Conservation (phyloP, 2,888 invertebrate genomes). For the Plutella xylostella region DNA sequence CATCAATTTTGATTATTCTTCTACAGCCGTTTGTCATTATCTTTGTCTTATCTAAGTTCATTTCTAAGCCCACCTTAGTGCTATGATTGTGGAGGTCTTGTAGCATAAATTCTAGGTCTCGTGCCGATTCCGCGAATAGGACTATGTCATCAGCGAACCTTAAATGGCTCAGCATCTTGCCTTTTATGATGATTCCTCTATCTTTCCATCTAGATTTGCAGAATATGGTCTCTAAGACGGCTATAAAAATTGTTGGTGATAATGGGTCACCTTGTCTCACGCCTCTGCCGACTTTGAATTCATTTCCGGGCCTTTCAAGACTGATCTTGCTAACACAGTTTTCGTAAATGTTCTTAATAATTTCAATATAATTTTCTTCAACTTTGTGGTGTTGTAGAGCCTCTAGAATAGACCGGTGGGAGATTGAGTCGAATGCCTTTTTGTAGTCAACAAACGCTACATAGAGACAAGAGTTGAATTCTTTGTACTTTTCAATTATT, state of each 20-base stretch:
- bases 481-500: neutral
- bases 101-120: neutral
- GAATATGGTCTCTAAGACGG: conserved; percentile 8
- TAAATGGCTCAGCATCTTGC: neutral
- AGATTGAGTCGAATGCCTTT: conserved; percentile 17
- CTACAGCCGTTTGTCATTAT: neutral
- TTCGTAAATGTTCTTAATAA: conserved; percentile 12
- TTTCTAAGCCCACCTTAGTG: neutral
- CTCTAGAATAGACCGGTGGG: conserved; percentile 15
- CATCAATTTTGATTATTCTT: neutral
- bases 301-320: conserved; percentile 9
- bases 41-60: neutral
- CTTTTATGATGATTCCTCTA: neutral
- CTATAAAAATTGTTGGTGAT: conserved; percentile 11
- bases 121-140: neutral
- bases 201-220: conserved; percentile 4
- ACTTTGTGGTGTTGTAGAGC: conserved; percentile 11
- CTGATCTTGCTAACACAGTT: conserved; percentile 7
- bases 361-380: conserved; percentile 9
- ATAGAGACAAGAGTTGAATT: neutral
- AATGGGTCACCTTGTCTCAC: conserved; percentile 10
- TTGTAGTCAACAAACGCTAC: conserved; percentile 14
- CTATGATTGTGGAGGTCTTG: neutral
- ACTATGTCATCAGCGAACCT: conserved; percentile 5
- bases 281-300: conserved; percentile 8